Evolutionary conservation across 2,797 vertebrate genomes (phyloP).

Genomic region (Chelidonichthys spinosus): DNA sequence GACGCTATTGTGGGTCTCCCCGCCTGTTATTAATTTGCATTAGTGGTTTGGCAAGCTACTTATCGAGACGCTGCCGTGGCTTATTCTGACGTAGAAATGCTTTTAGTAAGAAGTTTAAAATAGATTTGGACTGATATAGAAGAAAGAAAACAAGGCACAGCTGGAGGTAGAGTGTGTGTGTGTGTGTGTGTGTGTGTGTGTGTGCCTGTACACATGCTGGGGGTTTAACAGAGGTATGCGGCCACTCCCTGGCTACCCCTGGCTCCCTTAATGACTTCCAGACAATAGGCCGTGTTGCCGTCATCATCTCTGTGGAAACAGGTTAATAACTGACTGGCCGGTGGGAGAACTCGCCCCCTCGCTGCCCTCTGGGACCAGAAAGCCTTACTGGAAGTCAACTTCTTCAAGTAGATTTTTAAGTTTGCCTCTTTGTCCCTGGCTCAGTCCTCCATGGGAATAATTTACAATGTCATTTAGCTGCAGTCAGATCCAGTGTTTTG

Average conservation of each 20-base stretch:
- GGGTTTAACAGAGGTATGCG: slow-evolving; percentile 80
- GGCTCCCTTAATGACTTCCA: slow-evolving; percentile 86
- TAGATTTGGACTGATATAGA: slow-evolving; percentile 13
- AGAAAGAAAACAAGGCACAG: slow-evolving; percentile 24
- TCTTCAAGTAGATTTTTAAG: slow-evolving; percentile 26
- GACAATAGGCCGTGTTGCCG: slow-evolving; percentile 80
- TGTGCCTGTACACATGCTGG: slow-evolving; percentile 48
- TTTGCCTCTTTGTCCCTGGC: slow-evolving; percentile 19
- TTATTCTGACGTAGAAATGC: slow-evolving; percentile 7
- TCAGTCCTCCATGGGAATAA: slow-evolving; percentile 43
- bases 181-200: slow-evolving; percentile 33
- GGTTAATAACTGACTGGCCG: slow-evolving; percentile 82
- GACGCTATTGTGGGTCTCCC: background rate
- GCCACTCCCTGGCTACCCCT: slow-evolving; percentile 82
- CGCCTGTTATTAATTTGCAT: slow-evolving; percentile 1
- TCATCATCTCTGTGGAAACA: slow-evolving; percentile 85
- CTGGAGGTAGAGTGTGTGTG: slow-evolving; percentile 20
- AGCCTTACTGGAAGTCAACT: slow-evolving; percentile 43
- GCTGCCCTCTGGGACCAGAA: slow-evolving; percentile 46
- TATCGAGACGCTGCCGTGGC: background rate
- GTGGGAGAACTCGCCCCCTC: slow-evolving; percentile 63
- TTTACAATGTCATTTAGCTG: slow-evolving; percentile 40
- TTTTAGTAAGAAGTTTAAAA: background rate
- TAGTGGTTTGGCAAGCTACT: background rate
- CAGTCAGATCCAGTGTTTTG: slow-evolving; percentile 40